Conservation (phyloP, 2,113 vertebrate species). For the Petrocephalus microphthalmus region DNA sequence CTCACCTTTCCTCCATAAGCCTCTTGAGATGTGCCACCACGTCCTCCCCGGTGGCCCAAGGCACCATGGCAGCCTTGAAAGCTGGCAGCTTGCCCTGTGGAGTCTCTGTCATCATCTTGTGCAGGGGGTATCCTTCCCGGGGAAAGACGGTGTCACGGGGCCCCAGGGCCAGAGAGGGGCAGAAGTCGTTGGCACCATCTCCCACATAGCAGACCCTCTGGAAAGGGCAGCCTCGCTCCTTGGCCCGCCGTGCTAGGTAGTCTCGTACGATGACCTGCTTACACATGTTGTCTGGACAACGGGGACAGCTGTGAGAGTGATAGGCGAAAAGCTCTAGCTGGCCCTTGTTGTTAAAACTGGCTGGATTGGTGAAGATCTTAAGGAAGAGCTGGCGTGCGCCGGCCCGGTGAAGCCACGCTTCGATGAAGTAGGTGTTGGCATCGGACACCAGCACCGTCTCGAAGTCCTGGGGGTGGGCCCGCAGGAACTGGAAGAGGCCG, state of each 20-base stretch:
- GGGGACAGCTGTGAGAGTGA: conserved; percentile 76
- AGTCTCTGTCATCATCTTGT: conserved; percentile 66
- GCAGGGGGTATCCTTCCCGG: conserved; percentile 79
- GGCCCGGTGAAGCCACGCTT: conserved; percentile 63
- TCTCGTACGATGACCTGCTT: conserved; percentile 78
- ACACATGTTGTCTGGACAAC: conserved; percentile 91
- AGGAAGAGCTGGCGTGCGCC: conserved; percentile 69
- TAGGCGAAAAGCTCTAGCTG: conserved; percentile 72
- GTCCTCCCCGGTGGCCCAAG: conserved; percentile 73
- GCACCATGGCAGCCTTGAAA: conserved; percentile 66
- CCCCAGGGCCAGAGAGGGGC: conserved; percentile 68
- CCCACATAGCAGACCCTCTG: conserved; percentile 81
- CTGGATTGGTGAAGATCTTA: conserved; percentile 80
- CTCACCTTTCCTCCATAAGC: conserved; percentile 56
- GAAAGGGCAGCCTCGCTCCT: conserved; percentile 66
- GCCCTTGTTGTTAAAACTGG: conserved; percentile 63
- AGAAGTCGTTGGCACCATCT: conserved; percentile 87
- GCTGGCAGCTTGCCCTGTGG: conserved; percentile 53
- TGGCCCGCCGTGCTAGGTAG: conserved; percentile 65
- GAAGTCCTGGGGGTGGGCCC: conserved; percentile 64
- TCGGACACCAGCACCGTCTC: conserved; percentile 84
- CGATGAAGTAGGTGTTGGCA: conserved; percentile 82
- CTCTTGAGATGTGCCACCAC: conserved; percentile 72
- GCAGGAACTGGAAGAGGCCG: conserved; percentile 72
- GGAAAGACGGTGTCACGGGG: conserved; percentile 75